Percentiles rank a stretch among this genome's conserved stretches.
phyloP scores from a whole-genome alignment of 2,797 vertebrate genomes.

The Darevskia nairensis region DNA sequence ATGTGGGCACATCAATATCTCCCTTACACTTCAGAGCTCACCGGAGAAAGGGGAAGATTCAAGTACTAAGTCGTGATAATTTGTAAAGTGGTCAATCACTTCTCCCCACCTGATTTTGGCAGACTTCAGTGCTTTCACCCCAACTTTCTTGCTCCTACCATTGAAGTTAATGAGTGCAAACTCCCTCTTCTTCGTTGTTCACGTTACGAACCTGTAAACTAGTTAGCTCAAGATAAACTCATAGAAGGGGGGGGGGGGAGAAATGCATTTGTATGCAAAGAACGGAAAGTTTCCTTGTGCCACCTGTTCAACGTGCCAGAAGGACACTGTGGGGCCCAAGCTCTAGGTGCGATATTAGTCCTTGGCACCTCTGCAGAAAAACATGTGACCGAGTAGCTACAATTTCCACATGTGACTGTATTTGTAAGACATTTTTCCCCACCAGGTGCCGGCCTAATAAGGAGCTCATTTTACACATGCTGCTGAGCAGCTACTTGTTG shows the following conservation, averaged over 20 bases:
- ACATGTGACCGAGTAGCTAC: not conserved
- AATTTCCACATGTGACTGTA: slow-evolving; percentile 8
- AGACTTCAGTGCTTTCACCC: not conserved
- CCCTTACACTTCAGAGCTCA: not conserved
- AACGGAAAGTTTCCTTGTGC: not conserved
- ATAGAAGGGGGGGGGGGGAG: not conserved
- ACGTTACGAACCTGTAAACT: not conserved
- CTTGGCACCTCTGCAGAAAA: not conserved
- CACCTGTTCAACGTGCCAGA: not conserved
- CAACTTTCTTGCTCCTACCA: not conserved
- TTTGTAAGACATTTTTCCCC: slow-evolving; percentile 16
- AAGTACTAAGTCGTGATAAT: not conserved
- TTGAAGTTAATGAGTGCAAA: not conserved
- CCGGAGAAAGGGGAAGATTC: not conserved
- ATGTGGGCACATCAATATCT: not conserved
- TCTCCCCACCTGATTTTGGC: not conserved
- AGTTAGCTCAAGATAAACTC: not conserved
- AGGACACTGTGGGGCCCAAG: not conserved
- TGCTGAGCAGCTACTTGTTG: slow-evolving; percentile 11
- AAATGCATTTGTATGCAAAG: not conserved
- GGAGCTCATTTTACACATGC: slow-evolving; percentile 14
- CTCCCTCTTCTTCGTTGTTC: not conserved
- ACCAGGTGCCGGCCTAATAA: slow-evolving; percentile 19
- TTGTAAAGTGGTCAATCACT: not conserved
- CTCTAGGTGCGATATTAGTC: not conserved